These are phyloP conservation scores for Anomalospiza imberbis DNA, from an alignment of 2,797 vertebrate species.

Conservation along the genomic window DNA sequence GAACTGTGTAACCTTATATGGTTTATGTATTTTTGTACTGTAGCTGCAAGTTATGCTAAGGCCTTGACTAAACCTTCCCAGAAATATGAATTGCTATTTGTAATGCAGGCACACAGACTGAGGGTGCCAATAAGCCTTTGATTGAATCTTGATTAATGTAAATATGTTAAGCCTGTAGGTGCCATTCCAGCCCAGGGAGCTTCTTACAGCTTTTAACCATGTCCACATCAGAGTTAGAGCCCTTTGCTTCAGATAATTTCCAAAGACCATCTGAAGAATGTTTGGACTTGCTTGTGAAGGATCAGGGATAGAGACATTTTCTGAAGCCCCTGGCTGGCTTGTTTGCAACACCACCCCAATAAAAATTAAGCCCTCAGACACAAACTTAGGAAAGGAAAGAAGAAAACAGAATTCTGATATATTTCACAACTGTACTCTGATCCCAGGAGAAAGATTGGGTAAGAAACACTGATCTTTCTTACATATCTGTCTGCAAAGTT, in stretches of 20 bases:
- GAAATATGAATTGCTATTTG: slow-evolving; percentile 37
- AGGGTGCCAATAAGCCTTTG: slow-evolving; percentile 51
- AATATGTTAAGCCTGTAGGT: slow-evolving; percentile 44
- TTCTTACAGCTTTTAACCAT: slow-evolving; percentile 44
- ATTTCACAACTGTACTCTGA: slow-evolving; percentile 23
- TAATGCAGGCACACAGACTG: slow-evolving; percentile 5
- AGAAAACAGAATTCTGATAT: slow-evolving; percentile 47
- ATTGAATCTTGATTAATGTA: slow-evolving; percentile 54
- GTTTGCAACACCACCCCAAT: slow-evolving; percentile 61
- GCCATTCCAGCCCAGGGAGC: slow-evolving; percentile 22
- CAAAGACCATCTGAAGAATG: slow-evolving; percentile 15
- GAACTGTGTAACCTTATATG: slow-evolving; percentile 68
- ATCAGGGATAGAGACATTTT: slow-evolving; percentile 10
- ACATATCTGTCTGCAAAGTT: not conserved
- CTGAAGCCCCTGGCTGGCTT: slow-evolving; percentile 45
- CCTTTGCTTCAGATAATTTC: slow-evolving; percentile 31
- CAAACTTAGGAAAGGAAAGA: slow-evolving; percentile 31
- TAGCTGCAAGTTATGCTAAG: slow-evolving; percentile 52
- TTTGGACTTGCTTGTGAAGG: not conserved
- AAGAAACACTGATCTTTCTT: slow-evolving; percentile 29
- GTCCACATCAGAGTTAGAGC: not conserved
- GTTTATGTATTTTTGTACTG: slow-evolving; percentile 57
- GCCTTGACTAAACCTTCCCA: slow-evolving; percentile 48
- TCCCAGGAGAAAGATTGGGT: slow-evolving; percentile 46
- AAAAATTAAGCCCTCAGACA: slow-evolving; percentile 55